Percentiles rank a stretch among this genome's conserved stretches.
phyloP scores from a whole-genome alignment of 2,888 invertebrate species.

The Lycaena phlaeas region DNA sequence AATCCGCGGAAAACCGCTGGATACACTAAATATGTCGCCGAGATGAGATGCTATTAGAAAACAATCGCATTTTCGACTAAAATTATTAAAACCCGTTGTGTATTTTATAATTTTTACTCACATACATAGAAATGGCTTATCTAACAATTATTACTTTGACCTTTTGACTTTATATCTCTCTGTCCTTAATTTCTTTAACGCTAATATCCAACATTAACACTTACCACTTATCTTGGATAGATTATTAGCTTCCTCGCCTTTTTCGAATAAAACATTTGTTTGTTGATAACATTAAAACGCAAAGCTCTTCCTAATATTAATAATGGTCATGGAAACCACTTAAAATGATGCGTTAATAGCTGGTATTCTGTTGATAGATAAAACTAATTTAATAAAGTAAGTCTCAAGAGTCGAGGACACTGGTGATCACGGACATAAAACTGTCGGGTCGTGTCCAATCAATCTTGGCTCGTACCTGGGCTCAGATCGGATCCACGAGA shows the following conservation, averaged over 20 bases:
- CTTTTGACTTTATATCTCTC: no score
- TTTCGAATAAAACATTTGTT: conserved; percentile 2
- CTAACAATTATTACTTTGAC: no score
- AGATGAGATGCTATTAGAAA: no score
- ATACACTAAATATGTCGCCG: no score
- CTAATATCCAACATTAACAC: no score
- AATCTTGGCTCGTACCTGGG: conserved; percentile 64
- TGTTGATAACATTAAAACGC: neutral
- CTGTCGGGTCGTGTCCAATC: conserved; percentile 62
- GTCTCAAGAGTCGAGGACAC: conserved; percentile 60
- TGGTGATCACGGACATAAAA: conserved; percentile 58
- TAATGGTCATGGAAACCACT: conserved; percentile 9
- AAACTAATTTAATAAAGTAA: conserved; percentile 66
- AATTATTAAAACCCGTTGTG: no score
- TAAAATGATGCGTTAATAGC: conserved; percentile 38
- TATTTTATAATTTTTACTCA: no score
- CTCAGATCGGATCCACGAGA: conserved; percentile 61
- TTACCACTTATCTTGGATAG: neutral
- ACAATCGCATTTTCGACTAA: no score
- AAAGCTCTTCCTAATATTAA: conserved; percentile 4
- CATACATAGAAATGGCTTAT: no score
- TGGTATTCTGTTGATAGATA: conserved; percentile 43
- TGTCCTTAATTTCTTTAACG: no score
- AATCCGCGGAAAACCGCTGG: no score
- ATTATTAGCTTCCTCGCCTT: conserved; percentile 1